Evolutionary conservation across 2,797 vertebrate species (phyloP), one percentile per base, ranked within the genome.

Genomic region (Tangara arthus): DNA sequence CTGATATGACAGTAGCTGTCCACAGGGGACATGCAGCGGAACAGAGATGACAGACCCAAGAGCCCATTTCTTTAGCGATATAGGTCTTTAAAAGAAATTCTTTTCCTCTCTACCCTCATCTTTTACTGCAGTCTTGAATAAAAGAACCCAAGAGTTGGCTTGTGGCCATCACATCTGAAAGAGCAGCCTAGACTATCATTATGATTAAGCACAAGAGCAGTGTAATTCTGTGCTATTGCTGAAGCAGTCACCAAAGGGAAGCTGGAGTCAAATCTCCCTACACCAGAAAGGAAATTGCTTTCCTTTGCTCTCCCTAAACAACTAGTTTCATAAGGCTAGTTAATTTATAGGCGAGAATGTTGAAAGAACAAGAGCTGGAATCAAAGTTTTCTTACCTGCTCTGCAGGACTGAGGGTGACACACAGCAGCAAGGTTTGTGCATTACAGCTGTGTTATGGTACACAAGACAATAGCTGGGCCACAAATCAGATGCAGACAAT

Each of bases 171-270:
- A 22, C 23, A 83, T 65, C 71, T 87, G 77, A 79, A 89, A 87
- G 65, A 75, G n/a, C 72, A 82, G 61, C 76, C 72, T 28, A 78
- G 39, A 59, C 53, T 85, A 50, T 61, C n/a, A 60, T 71, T 71
- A 89, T 18, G 53, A 87, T 71, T 47, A 89, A 94, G 76, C 82
- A 57, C 59, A 71, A 50, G 52, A 75, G 61, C 61, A 39, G 46
- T 15, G 11, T 56, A 71, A 93, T 61, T 71, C 89, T 64, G 42
- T 34, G 53, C 87, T 87, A 6, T 26, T 85, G 87, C 75, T 52
- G 64, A 82, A 87, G 47, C 44, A 88, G 63, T 47, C 57, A 72
- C 39, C 61, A 66, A 89, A 80, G 64, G 60, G 53, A 87, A 93
- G 47, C 20, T 76, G 27, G 42, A 96, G 37, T 77, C 78, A 89